Evolutionary conservation across 1,140 invertebrate genomes (phyloP).

Genomic region (Myzus persicae): DNA sequence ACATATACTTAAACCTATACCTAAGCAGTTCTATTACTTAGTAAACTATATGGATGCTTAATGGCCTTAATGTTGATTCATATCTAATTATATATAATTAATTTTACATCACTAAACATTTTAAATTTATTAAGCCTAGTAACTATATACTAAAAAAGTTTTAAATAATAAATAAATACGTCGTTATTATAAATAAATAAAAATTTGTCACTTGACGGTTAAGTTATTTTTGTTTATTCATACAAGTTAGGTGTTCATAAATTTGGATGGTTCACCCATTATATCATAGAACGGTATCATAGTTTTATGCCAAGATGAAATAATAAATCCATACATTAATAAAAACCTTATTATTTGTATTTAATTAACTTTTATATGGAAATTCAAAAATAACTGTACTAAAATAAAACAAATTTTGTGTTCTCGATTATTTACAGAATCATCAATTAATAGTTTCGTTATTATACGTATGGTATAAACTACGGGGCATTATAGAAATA

Average conservation of each 20-base stretch:
- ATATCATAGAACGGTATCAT: conserved; percentile 6
- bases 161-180: background rate
- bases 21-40: background rate
- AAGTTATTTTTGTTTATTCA: conserved; percentile 8
- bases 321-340: background rate
- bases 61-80: background rate
- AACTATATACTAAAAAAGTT: background rate
- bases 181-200: background rate
- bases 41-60: background rate
- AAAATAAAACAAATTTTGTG: background rate
- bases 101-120: background rate
- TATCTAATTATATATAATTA: background rate
- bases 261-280: background rate
- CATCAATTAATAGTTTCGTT: background rate
- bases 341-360: background rate
- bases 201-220: background rate
- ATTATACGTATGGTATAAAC: no score
- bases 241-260: background rate
- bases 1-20: no score
- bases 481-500: background rate
- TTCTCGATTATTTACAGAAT: background rate
- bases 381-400: background rate
- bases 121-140: background rate
- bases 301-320: conserved; percentile 15
- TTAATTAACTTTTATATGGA: background rate